Evolutionary conservation across 2,797 vertebrate species (phyloP).

Genomic region (Fratercula arctica): DNA sequence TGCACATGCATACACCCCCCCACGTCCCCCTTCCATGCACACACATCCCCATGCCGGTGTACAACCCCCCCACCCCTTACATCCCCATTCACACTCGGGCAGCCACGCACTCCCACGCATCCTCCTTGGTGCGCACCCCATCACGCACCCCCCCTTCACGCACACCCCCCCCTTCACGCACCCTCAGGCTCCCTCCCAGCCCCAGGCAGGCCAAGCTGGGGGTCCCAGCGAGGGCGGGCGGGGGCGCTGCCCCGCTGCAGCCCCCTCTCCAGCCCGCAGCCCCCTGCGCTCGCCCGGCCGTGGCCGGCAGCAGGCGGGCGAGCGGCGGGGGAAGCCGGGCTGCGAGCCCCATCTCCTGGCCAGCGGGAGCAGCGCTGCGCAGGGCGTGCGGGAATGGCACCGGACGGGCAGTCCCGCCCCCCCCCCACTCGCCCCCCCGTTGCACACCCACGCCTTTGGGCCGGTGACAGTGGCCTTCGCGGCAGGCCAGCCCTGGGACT

Average conservation of each 20-base stretch:
- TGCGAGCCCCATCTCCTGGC: conserved; percentile 37
- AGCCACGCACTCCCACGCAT: neutral
- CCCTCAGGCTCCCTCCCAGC: neutral
- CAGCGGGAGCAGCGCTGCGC: neutral
- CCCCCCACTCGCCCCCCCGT: too few species aligned
- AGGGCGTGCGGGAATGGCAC: neutral
- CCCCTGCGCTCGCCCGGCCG: neutral
- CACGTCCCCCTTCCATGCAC: neutral
- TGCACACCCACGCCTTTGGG: neutral
- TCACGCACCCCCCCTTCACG: neutral
- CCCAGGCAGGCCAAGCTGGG: neutral
- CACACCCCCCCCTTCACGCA: too few species aligned
- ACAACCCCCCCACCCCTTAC: neutral
- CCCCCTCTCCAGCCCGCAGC: too few species aligned
- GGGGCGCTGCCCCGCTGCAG: too few species aligned
- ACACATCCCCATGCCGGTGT: neutral
- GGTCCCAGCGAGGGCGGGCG: neutral
- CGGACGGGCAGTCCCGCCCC: too few species aligned
- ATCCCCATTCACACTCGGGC: neutral
- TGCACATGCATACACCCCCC: too few species aligned
- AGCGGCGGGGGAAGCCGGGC: neutral
- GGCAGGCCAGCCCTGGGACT: neutral
- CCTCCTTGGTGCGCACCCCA: neutral
- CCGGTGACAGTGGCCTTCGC: neutral
- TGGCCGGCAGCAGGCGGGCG: neutral